Percentiles rank a stretch among this genome's conserved stretches.
These are phyloP conservation scores for Syrphus vitripennis DNA, from an alignment of 2,888 invertebrate species.

Conservation along the genomic window DNA sequence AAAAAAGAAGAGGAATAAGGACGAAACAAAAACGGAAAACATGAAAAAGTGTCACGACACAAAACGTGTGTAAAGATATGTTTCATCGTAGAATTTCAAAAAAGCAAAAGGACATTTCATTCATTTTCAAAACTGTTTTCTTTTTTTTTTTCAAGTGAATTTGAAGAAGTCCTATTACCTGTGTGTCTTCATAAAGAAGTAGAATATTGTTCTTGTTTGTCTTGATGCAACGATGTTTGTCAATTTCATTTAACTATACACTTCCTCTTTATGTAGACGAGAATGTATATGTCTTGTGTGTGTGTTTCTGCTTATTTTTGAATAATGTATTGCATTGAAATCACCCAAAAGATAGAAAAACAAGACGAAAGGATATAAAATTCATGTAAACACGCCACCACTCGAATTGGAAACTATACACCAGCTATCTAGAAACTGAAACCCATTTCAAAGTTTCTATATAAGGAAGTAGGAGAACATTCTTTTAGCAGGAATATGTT, in stretches of 20 bases:
- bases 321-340: slow-evolving; percentile 58
- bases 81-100: slow-evolving; percentile 56
- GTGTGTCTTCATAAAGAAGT: not conserved
- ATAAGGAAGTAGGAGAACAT: slow-evolving; percentile 26
- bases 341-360: slow-evolving; percentile 33
- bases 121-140: slow-evolving; percentile 45
- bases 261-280: not conserved
- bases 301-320: slow-evolving; percentile 43
- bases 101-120: slow-evolving; percentile 56
- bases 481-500: not conserved
- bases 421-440: not conserved
- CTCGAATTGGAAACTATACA: not conserved
- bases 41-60: slow-evolving; percentile 67
- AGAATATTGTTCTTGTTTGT: not conserved
- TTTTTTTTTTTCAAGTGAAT: slow-evolving; percentile 16
- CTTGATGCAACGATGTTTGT: slow-evolving; percentile 20
- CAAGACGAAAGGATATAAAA: slow-evolving; percentile 64
- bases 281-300: not conserved
- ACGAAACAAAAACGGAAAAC: slow-evolving; percentile 48
- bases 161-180: not conserved
- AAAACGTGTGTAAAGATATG: slow-evolving; percentile 60
- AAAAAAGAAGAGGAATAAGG: not conserved
- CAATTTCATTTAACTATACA: slow-evolving; percentile 41
- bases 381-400: slow-evolving; percentile 63
- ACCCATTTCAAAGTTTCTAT: slow-evolving; percentile 23